phyloP scores from a whole-genome alignment of 1,140 invertebrate genomes.

The Spodoptera litura region DNA sequence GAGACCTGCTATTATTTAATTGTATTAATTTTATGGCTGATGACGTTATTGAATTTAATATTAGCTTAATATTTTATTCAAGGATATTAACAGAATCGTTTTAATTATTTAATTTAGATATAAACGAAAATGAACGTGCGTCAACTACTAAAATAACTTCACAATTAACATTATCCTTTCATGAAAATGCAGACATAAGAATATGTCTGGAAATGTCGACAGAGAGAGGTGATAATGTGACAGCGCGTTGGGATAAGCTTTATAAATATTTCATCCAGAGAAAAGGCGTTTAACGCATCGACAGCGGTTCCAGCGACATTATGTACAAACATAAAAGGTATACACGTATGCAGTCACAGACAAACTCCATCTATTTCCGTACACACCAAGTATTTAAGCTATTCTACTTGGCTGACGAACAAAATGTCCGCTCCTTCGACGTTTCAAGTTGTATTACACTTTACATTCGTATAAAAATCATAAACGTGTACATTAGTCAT shows the following conservation, averaged over 20 bases:
- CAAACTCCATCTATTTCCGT: constrained; percentile 48
- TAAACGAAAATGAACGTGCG: no score
- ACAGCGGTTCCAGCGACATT: constrained; percentile 6
- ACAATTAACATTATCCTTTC: background rate
- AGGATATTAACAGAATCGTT: background rate
- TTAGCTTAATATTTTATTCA: background rate
- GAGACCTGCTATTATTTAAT: constrained; percentile 49
- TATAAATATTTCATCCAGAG: constrained; percentile 51
- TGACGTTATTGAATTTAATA: background rate
- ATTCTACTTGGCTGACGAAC: constrained; percentile 20
- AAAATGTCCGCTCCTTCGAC: background rate
- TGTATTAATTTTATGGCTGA: background rate
- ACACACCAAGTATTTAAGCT: constrained; percentile 42
- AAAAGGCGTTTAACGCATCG: constrained; percentile 39
- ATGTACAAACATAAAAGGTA: background rate
- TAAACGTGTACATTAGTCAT: no score
- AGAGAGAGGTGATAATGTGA: constrained; percentile 14
- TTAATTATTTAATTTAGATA: no score
- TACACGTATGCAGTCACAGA: constrained; percentile 14
- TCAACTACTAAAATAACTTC: background rate
- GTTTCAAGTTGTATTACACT: no score
- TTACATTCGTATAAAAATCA: no score
- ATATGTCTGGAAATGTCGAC: background rate
- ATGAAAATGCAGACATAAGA: background rate
- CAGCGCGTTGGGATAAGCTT: constrained; percentile 5